Base-by-base conservation (phyloP, 2,113 vertebrate genomes). In the Rattus norvegicus region DNA sequence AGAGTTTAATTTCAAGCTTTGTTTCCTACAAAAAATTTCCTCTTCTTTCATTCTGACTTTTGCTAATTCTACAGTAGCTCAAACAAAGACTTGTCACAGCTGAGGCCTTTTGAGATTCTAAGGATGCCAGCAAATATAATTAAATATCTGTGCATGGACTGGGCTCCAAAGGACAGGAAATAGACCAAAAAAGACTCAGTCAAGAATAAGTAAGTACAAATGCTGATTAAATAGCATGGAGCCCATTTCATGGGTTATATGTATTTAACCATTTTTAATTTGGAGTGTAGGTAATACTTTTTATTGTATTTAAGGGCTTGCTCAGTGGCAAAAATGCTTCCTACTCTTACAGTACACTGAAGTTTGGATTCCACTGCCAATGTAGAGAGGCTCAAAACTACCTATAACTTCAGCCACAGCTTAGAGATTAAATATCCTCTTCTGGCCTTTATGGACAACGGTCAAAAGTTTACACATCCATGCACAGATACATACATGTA, bases 1-100 rank as follows among this genome's bases (percentile, higher is more conserved):
- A 80, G 36, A 75, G 26, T 80, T 92, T 72, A 59, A 47, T 92
- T 95, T 88, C 54, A 93, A 92, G 75, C 5, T 95, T 43, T 88
- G 88, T 85, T 93, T 79, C 33, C 56, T 94, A 54, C 11, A 91
- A 86, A 49, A 94, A 93, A 96, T 5, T 36, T 17, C 1, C 19
- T 69, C 83, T 52, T 24, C 7, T 67, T 87, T 88, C n/a, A n/a
- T 65, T 96, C 36, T 73, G 11, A 90, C 81, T 65, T 88, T 85
- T 88, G 24, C 22, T 11, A 88, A 95, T 2, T 88, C 65, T 88
- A 0, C 26, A 77, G 73, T 22, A 90, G 80, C 43, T 67, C 94
- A 88, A 75, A 80, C 79, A 79, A 93, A 92, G 69, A 90, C 2
- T 20, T 69, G 26, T 56, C 56, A 92, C 52, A 56, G 69, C 33